A percentile compares a stretch with the other conserved stretches of the same genome.
Conservation (phyloP, 2,888 invertebrate species). For the Cantharis nigra region DNA sequence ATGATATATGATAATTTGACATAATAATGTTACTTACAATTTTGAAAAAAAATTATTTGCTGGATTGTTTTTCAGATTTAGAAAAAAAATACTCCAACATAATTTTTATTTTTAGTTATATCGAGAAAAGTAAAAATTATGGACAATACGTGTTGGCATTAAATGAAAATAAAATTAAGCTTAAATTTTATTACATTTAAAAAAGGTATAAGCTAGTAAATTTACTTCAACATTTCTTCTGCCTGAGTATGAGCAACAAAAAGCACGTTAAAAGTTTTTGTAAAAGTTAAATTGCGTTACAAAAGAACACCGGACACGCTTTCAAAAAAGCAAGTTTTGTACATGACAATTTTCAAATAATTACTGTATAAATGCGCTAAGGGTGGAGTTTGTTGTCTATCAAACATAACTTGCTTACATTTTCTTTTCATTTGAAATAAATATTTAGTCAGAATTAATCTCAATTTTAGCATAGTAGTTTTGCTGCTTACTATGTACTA, state of each 20-base stretch:
- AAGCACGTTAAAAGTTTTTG: background rate
- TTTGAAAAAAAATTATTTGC: too few species aligned
- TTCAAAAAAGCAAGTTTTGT: background rate
- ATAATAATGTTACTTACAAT: too few species aligned
- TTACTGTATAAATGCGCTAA: background rate
- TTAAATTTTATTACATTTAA: background rate
- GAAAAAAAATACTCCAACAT: too few species aligned
- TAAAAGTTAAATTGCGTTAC: background rate
- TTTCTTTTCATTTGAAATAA: too few species aligned
- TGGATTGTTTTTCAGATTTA: too few species aligned
- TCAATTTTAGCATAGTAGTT: too few species aligned
- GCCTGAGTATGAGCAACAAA: background rate
- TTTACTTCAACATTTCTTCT: background rate
- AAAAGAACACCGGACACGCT: background rate
- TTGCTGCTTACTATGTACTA: background rate
- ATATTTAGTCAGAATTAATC: too few species aligned
- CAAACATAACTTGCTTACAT: background rate
- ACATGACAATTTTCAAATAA: background rate
- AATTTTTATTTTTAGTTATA: too few species aligned
- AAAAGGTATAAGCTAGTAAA: background rate
- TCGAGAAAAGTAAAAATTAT: too few species aligned
- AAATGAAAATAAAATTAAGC: background rate
- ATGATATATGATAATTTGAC: too few species aligned
- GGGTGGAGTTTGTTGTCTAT: background rate
- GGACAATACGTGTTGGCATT: background rate